These are phyloP conservation scores for Iselma pallidipennis DNA, from an alignment of 2,888 invertebrate species.

Conservation along the genomic window DNA sequence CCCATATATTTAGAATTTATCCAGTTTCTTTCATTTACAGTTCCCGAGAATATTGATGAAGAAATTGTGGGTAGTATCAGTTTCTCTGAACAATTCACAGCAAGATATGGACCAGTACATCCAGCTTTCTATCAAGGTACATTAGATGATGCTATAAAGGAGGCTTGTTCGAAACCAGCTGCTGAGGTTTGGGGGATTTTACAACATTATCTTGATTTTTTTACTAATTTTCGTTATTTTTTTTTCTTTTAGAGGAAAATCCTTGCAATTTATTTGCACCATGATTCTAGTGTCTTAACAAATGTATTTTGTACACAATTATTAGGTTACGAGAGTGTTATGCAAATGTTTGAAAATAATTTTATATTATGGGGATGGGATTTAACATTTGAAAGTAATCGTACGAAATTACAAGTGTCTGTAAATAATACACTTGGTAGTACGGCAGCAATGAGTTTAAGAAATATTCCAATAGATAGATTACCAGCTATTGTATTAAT, in stretches of 20 bases:
- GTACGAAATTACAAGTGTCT: constrained; percentile 75
- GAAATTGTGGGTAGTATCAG: constrained; percentile 84
- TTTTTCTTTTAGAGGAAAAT: constrained; percentile 76
- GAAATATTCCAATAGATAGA: constrained; percentile 81
- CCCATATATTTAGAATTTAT: no score
- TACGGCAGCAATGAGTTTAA: constrained; percentile 81
- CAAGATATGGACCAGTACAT: constrained; percentile 83
- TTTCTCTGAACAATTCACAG: constrained; percentile 84
- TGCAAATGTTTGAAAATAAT: constrained; percentile 85
- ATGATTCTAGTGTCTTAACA: constrained; percentile 91
- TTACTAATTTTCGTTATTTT: constrained; percentile 4
- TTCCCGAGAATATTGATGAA: constrained; percentile 84
- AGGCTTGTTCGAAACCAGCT: constrained; percentile 86
- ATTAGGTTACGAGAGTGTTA: constrained; percentile 87
- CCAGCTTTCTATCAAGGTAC: constrained; percentile 92
- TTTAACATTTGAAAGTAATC: constrained; percentile 85
- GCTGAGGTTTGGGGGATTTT: constrained; percentile 86
- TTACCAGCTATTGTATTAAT: constrained; percentile 89
- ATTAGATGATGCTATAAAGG: constrained; percentile 87
- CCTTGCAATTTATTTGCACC: constrained; percentile 93
- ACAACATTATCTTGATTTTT: neutral
- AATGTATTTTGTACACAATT: constrained; percentile 98
- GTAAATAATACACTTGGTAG: constrained; percentile 78
- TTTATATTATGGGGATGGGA: constrained; percentile 98
- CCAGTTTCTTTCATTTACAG: no score